Evolutionary conservation across 2,888 invertebrate species (phyloP).

Genomic region (Helleia helle): DNA sequence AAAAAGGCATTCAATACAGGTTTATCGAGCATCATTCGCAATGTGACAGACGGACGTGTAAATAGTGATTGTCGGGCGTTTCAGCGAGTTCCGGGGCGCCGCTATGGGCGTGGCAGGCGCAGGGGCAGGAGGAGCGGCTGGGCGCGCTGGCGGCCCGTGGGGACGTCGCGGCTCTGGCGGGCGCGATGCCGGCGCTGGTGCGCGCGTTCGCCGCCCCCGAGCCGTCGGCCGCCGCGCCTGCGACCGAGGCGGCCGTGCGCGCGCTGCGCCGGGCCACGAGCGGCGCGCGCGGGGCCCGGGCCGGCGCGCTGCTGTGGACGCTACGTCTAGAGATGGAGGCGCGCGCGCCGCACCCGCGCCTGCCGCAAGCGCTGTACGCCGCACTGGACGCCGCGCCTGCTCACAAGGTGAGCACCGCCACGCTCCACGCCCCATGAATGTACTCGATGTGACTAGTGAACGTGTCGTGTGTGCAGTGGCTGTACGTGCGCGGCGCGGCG

Average conservation of each 20-base stretch:
- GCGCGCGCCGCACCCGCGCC: constrained; percentile 23
- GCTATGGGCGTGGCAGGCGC: constrained; percentile 25
- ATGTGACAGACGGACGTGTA: too few relatives aligned
- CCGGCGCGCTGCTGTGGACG: constrained; percentile 20
- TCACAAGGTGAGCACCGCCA: constrained; percentile 26
- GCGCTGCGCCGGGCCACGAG: constrained; percentile 2
- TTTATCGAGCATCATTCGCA: too few relatives aligned
- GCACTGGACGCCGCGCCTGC: constrained; percentile 66
- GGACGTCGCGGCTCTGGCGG: constrained; percentile 22
- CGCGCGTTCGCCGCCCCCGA: constrained; percentile 20
- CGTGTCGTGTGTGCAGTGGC: constrained; percentile 22
- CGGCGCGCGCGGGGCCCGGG: constrained; percentile 18
- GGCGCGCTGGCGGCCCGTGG: constrained; percentile 14
- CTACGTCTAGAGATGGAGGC: constrained; percentile 27
- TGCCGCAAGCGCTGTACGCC: constrained; percentile 45
- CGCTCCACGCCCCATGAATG: constrained; percentile 15
- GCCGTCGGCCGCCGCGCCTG: constrained; percentile 16
- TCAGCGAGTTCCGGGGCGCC: constrained; percentile 28
- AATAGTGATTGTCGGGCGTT: too few relatives aligned
- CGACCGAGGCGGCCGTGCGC: constrained; percentile 17
- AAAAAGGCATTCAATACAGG: too few relatives aligned
- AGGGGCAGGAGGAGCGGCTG: constrained; percentile 17
- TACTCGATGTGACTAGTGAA: background rate
- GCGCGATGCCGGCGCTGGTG: constrained; percentile 28
- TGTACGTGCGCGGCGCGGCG: constrained; percentile 43